Percentiles rank a stretch among this genome's conserved stretches.
Evolutionary conservation across 2,797 vertebrate genomes (phyloP).

Genomic region (Nasua narica): DNA sequence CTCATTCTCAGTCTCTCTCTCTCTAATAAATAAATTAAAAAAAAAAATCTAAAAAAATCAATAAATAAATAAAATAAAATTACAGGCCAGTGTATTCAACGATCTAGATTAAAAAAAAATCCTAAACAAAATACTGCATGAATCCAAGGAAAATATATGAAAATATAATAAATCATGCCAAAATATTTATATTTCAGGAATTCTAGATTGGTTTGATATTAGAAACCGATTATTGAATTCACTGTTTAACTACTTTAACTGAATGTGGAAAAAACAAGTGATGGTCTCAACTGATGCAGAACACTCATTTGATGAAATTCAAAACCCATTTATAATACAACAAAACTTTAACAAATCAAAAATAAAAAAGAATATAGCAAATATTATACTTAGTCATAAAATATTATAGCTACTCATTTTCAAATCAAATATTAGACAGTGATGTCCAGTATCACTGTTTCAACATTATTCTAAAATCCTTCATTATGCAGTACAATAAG

Average conservation of each 20-base stretch:
- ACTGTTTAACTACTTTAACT: background rate
- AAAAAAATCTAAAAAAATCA: no score
- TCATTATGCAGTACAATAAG: no score
- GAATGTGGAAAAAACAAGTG: background rate
- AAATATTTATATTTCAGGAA: background rate
- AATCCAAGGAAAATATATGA: background rate
- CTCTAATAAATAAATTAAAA: no score
- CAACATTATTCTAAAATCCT: no score
- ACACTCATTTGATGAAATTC: background rate
- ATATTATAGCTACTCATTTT: background rate
- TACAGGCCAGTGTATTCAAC: background rate
- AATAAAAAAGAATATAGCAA: background rate
- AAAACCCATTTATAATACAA: background rate
- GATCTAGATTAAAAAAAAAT: background rate
- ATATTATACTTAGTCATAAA: background rate
- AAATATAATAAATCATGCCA: background rate
- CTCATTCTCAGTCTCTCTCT: no score
- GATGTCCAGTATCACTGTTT: background rate
- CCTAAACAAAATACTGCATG: background rate
- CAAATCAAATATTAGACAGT: background rate
- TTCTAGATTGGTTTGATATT: background rate
- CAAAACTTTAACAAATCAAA: background rate
- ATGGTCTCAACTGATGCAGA: background rate
- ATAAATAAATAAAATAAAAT: background rate
- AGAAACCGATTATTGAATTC: background rate